A percentile compares a stretch with the other conserved stretches of the same genome.
Conservation (phyloP, 2,113 vertebrate species). For the Elgaria multicarinata region DNA sequence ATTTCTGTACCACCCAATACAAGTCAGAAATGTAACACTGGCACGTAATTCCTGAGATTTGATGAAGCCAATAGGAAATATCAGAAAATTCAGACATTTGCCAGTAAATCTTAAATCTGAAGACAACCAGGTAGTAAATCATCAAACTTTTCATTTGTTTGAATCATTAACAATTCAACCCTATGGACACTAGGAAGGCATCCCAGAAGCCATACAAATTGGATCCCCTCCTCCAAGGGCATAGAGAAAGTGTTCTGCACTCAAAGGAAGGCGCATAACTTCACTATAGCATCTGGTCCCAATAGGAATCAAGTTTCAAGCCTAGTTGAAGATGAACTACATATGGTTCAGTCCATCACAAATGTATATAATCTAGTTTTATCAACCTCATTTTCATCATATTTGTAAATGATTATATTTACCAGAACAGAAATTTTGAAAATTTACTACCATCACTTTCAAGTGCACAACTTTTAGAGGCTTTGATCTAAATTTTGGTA, state of each 20-base stretch:
- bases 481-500: no score
- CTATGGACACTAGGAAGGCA: no score
- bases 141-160: not conserved
- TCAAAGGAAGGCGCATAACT: no score
- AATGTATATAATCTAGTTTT: not conserved
- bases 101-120: not conserved
- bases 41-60: not conserved
- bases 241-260: no score
- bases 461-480: slow-evolving; percentile 9
- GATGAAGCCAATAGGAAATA: not conserved
- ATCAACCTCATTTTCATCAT: not conserved
- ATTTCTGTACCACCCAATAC: not conserved
- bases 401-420: not conserved
- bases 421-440: not conserved
- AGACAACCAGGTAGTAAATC: not conserved
- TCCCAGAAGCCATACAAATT: no score
- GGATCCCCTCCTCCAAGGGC: no score
- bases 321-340: no score
- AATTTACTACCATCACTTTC: not conserved
- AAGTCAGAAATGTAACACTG: not conserved
- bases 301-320: not conserved
- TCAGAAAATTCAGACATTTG: not conserved
- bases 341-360: not conserved
- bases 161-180: not conserved
- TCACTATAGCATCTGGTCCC: not conserved